Evolutionary conservation across 2,797 vertebrate species (phyloP).

Genomic region (Ibycter americanus): DNA sequence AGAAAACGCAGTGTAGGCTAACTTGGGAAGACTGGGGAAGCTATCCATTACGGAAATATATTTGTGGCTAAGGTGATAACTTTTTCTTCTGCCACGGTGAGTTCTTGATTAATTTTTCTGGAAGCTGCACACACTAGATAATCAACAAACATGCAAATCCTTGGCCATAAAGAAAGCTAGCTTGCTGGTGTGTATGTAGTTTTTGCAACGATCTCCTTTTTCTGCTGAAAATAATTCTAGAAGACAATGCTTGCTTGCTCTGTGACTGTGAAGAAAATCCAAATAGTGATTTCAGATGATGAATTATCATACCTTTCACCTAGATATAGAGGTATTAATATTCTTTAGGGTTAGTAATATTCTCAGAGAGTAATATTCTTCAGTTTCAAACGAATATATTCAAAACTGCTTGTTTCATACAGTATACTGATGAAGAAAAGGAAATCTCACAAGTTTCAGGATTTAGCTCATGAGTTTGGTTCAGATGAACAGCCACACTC

Average conservation of each 20-base stretch:
- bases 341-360: background rate
- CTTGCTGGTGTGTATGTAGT: background rate
- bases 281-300: background rate
- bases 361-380: background rate
- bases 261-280: background rate
- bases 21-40: background rate
- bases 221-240: background rate
- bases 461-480: background rate
- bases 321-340: background rate
- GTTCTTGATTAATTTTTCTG: background rate
- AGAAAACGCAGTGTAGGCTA: background rate
- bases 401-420: background rate
- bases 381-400: background rate
- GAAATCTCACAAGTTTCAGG: background rate
- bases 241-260: background rate
- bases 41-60: rapidly evolving
- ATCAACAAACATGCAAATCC: background rate
- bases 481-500: background rate
- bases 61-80: background rate
- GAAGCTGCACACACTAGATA: background rate
- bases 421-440: background rate
- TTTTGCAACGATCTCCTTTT: background rate
- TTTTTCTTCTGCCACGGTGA: background rate
- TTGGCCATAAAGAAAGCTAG: background rate
- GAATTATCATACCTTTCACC: background rate